phyloP scores from a whole-genome alignment of 2,888 invertebrate genomes.

The Drosophila picticornis region DNA sequence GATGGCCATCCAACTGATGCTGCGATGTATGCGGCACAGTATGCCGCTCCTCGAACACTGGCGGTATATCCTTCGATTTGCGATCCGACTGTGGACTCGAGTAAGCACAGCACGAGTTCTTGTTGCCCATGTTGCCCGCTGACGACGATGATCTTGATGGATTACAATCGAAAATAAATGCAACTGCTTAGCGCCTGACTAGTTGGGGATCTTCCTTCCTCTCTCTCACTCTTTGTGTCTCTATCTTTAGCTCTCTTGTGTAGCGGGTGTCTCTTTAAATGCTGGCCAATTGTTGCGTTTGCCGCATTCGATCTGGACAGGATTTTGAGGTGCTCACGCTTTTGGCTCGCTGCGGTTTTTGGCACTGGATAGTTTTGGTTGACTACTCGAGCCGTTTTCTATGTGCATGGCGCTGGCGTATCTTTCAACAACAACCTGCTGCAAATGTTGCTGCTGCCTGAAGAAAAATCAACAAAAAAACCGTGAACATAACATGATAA shows the following conservation, averaged over 20 bases:
- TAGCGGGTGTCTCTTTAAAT: slow-evolving; percentile 20
- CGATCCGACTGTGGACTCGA: slow-evolving; percentile 88
- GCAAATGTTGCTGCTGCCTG: slow-evolving; percentile 46
- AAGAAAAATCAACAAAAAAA: slow-evolving; percentile 9
- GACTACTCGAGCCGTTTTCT: slow-evolving; percentile 52
- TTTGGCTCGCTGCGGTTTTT: slow-evolving; percentile 49
- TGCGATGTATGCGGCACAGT: slow-evolving; percentile 85
- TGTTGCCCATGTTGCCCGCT: slow-evolving; percentile 89
- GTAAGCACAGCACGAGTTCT: slow-evolving; percentile 92
- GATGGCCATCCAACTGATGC: slow-evolving; percentile 67
- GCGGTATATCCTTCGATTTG: slow-evolving; percentile 86
- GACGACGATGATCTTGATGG: slow-evolving; percentile 11
- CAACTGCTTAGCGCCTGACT: slow-evolving; percentile 55
- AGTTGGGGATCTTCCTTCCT: slow-evolving; percentile 25
- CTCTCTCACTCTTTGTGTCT: slow-evolving; percentile 5
- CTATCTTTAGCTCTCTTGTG: not conserved
- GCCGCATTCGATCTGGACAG: slow-evolving; percentile 21
- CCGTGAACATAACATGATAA: not conserved
- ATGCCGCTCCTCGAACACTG: slow-evolving; percentile 87
- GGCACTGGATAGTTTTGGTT: slow-evolving; percentile 67
- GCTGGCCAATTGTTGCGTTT: slow-evolving; percentile 19
- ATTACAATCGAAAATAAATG: slow-evolving; percentile 52
- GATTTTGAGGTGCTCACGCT: slow-evolving; percentile 54
- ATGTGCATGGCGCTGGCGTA: slow-evolving; percentile 75
- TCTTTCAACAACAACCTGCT: slow-evolving; percentile 68